Evolutionary conservation across 2,888 invertebrate species (phyloP).

Genomic region (Vandiemenella viatica): DNA sequence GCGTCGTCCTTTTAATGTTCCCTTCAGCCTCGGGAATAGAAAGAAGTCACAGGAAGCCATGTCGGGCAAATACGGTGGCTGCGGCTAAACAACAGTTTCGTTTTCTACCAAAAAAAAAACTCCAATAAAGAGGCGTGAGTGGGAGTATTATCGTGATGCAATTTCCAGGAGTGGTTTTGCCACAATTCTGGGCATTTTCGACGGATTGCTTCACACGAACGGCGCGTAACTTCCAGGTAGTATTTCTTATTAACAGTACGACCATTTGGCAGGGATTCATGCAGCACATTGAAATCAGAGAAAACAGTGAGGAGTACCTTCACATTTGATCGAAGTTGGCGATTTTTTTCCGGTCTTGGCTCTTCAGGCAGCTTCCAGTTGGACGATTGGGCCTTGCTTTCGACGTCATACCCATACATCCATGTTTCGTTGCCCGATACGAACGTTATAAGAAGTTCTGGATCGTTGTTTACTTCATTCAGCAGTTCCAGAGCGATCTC

Average conservation of each 20-base stretch:
- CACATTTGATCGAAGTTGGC: constrained; percentile 1
- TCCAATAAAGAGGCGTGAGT: background rate
- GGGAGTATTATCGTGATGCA: background rate
- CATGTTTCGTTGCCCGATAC: background rate
- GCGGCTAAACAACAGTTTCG: background rate
- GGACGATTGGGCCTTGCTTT: background rate
- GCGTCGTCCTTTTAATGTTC: background rate
- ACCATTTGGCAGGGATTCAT: background rate
- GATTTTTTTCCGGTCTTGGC: too few relatives aligned
- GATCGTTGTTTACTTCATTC: background rate
- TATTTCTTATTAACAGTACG: constrained; percentile 4
- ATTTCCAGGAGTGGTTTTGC: constrained; percentile 3
- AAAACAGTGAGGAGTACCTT: constrained; percentile 4
- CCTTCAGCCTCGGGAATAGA: constrained; percentile 1
- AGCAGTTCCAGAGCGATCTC: background rate
- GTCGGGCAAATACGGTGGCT: constrained; percentile 1
- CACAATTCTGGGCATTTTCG: constrained; percentile 1
- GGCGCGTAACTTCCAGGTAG: background rate
- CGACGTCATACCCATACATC: background rate
- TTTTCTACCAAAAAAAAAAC: constrained; percentile 3
- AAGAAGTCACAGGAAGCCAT: constrained; percentile 3
- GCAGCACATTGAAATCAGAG: background rate
- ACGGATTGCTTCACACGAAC: background rate
- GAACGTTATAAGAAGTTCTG: background rate
- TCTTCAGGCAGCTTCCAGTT: background rate